Conservation (phyloP, 2,797 vertebrate genomes). For the Coluber constrictor region DNA sequence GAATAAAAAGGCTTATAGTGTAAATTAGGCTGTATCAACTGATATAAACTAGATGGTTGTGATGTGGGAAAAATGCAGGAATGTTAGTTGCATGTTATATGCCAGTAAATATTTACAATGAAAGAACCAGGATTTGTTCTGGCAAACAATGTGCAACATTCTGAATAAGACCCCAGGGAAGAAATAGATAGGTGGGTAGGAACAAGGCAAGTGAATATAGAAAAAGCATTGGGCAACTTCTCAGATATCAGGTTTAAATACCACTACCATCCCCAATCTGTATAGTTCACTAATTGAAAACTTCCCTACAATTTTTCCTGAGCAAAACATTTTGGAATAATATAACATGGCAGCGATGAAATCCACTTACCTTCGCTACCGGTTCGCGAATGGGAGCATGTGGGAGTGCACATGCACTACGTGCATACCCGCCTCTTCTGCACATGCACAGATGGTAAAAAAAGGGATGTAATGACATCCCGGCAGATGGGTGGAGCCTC, state of each 20-base stretch:
- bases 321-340: rapidly evolving
- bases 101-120: neutral
- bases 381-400: no score
- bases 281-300: neutral
- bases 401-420: no score
- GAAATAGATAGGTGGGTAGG: neutral
- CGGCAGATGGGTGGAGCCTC: no score
- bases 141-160: neutral
- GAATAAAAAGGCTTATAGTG: neutral
- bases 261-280: neutral
- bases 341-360: neutral
- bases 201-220: neutral
- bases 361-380: no score
- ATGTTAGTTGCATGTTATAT: neutral
- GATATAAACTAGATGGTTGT: neutral
- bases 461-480: no score
- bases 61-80: neutral
- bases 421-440: no score
- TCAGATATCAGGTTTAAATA: neutral
- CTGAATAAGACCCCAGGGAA: neutral
- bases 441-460: no score
- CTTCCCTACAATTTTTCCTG: rapidly evolving
- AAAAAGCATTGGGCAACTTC: neutral
- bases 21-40: neutral
- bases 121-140: neutral